phyloP scores from a whole-genome alignment of 2,888 invertebrate genomes.

The Temnothorax rugatulus region DNA sequence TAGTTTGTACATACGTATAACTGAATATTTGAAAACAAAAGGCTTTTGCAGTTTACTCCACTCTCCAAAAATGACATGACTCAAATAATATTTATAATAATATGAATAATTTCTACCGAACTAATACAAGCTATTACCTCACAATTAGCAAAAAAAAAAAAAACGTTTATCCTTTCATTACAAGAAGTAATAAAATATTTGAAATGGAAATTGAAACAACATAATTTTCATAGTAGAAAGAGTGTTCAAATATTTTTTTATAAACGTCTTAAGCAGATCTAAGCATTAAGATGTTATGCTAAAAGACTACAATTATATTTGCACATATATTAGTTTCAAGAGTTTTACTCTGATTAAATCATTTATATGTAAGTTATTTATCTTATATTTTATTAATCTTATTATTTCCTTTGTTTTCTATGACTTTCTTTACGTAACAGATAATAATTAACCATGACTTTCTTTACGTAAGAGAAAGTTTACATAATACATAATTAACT shows the following conservation, averaged over 20 bases:
- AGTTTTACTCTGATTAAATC: neutral
- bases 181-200: neutral
- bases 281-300: neutral
- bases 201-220: neutral
- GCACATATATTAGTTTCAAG: neutral
- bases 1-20: constrained; percentile 9
- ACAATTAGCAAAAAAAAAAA: neutral
- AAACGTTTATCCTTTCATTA: neutral
- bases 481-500: constrained; percentile 9
- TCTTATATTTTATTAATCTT: neutral
- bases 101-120: neutral
- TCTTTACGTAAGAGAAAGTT: neutral
- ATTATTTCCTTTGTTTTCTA: neutral
- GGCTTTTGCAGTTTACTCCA: neutral
- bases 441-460: constrained; percentile 23
- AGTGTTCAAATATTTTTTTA: neutral
- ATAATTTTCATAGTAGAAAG: neutral
- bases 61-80: neutral
- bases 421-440: neutral
- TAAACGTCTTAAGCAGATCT: neutral
- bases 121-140: neutral
- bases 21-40: neutral
- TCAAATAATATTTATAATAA: neutral
- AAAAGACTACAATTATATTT: neutral
- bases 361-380: neutral